Base-by-base conservation (phyloP, 2,888 invertebrate genomes). In the Teinopalpus imperialis region DNA sequence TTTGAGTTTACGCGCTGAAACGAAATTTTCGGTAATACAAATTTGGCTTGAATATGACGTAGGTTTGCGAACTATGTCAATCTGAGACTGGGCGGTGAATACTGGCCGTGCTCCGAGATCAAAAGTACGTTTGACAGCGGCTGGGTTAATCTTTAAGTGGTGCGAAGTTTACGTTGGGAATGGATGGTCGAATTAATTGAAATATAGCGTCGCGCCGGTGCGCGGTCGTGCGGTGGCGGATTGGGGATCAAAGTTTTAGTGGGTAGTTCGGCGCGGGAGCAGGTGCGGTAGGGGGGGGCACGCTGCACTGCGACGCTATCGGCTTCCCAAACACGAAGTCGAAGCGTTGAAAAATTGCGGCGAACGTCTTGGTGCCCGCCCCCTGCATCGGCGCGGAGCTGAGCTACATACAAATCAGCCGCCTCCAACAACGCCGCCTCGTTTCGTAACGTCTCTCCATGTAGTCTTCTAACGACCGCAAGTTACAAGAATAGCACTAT, bases 171-270 rank as follows among this genome's bases (percentile, higher is more conserved):
- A 68, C 69, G 69, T 74, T 63, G 71, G 63, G 66, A 81, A 82
- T 79, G 73, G 78, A 82, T 80, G 72, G 76, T 63, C 75, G 78
- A 83, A 81, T 83, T 86, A 86, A 86, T 86, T 83, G 86, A 86
- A 85, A 86, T 85, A 87, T 82, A 80, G 76, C 74, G 75, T 75
- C 77, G 79, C 74, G 73, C 68, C 75, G 65, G 68, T 76, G 75
- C 66, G 79, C 78, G 74, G 72, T 73, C 74, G 75, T 66, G 78
- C 77, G 78, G 50, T 48, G 51, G 56, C 55, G 52, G 73, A 72
- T 73, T 77, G 73, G 69, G 79, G 82, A 85, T 86, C 83, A 83
- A 82, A 85, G 75, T 85, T 86, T 77, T 77, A 85, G 74, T 70
- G 74, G 72, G 75, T 71, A 74, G 73, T 61, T 63, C 69, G 68